Conservation (phyloP, 2,797 vertebrate species). For the Sebastes oblongus region DNA sequence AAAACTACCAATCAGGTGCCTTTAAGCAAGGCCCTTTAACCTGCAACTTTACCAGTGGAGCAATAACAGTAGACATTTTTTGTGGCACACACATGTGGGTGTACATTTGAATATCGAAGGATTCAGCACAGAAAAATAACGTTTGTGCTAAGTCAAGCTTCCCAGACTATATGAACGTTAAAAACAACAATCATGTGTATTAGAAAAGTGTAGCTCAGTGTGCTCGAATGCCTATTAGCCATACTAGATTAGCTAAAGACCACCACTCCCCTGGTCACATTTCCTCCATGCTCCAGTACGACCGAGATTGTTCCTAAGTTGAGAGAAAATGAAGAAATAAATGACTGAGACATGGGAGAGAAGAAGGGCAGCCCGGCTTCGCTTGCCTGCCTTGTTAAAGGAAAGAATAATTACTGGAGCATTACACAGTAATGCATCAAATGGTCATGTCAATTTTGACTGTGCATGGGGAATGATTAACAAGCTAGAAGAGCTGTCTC, state of each 20-base stretch:
- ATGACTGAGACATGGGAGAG: constrained; percentile 61
- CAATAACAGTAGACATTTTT: neutral
- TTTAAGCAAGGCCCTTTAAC: constrained; percentile 43
- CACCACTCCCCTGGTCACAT: constrained; percentile 36
- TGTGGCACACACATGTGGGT: constrained; percentile 16
- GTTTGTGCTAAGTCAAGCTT: neutral
- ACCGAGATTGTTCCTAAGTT: constrained; percentile 52
- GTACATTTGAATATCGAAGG: constrained; percentile 4
- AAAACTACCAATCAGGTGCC: constrained; percentile 21
- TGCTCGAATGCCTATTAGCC: constrained; percentile 20
- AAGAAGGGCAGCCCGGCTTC: constrained; percentile 45
- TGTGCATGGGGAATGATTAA: constrained; percentile 61
- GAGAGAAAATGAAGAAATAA: constrained; percentile 73
- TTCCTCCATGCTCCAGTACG: constrained; percentile 44
- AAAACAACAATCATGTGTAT: constrained; percentile 8
- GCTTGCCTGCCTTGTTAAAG: constrained; percentile 72
- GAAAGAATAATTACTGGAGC: constrained; percentile 77
- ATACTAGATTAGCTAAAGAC: constrained; percentile 38
- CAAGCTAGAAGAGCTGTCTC: constrained; percentile 39
- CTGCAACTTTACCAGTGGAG: constrained; percentile 6
- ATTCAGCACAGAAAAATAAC: neutral
- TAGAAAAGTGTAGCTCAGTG: neutral
- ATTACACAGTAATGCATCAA: constrained; percentile 72
- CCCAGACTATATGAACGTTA: neutral
- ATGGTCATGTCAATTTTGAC: constrained; percentile 66